phyloP scores from a whole-genome alignment of 2,113 vertebrate genomes.

The Balaeniceps rex region DNA sequence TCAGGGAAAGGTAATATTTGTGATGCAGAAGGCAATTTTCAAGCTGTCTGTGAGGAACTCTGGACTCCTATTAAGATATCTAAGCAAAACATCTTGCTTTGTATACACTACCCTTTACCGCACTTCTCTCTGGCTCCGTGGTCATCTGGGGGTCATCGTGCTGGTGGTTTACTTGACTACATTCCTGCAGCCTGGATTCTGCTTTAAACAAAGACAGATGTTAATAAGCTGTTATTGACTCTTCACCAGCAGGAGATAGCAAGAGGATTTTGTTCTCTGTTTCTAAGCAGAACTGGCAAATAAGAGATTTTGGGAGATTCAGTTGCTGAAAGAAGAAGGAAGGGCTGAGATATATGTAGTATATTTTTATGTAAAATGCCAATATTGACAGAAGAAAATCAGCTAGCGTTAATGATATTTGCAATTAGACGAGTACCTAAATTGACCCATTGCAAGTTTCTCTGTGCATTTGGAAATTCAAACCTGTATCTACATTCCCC shows the following conservation, averaged over 20 bases:
- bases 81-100: constrained; percentile 1
- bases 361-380: background rate
- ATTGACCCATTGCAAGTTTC: background rate
- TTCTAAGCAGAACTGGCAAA: background rate
- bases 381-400: background rate
- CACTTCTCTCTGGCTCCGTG: background rate
- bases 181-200: background rate
- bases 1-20: constrained; percentile 22
- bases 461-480: background rate
- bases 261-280: background rate
- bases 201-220: constrained; percentile 21
- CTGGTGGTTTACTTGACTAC: background rate
- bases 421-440: background rate
- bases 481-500: background rate
- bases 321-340: background rate
- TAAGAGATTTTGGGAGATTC: background rate
- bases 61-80: background rate
- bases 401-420: background rate
- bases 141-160: background rate
- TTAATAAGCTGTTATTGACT: constrained; percentile 1
- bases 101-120: background rate
- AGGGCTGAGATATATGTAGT: background rate
- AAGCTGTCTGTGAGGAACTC: background rate
- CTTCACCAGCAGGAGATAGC: background rate
- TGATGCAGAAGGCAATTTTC: constrained; percentile 22